Evolutionary conservation across 2,797 vertebrate genomes (phyloP).

Genomic region (Holocentrus rufus): DNA sequence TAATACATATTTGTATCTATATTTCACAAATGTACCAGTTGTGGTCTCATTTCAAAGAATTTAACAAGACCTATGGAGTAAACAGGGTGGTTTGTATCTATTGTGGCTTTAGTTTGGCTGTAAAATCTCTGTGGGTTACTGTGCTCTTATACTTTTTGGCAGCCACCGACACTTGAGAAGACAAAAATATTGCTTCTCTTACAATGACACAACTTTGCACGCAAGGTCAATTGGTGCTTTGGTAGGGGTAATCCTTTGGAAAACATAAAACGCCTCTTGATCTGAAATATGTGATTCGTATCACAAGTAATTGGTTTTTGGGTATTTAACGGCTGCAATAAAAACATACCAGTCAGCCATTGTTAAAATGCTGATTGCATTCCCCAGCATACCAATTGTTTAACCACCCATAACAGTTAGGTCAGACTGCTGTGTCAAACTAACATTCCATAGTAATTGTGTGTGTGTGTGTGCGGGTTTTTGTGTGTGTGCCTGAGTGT

Average conservation of each 20-base stretch:
- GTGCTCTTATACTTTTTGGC: not conserved
- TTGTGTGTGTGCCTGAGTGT: not conserved
- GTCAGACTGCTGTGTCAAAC: slow-evolving; percentile 5
- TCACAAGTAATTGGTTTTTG: slow-evolving; percentile 20
- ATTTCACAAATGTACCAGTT: not conserved
- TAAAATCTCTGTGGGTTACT: not conserved
- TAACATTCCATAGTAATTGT: not conserved
- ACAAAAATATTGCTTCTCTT: not conserved
- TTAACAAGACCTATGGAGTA: not conserved
- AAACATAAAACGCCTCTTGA: slow-evolving; percentile 19
- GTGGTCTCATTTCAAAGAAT: not conserved
- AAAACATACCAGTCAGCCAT: slow-evolving; percentile 23
- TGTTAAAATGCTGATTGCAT: slow-evolving; percentile 19
- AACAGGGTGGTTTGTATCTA: too few relatives aligned
- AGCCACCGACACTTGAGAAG: not conserved
- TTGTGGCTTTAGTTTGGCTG: not conserved
- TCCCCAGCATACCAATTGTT: slow-evolving; percentile 12
- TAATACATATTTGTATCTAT: not conserved
- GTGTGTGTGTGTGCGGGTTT: not conserved
- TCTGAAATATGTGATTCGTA: slow-evolving; percentile 7
- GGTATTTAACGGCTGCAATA: slow-evolving; percentile 12
- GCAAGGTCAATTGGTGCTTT: slow-evolving; percentile 17
- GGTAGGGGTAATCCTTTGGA: slow-evolving; percentile 15
- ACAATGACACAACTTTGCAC: slow-evolving; percentile 1
- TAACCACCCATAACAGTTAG: slow-evolving; percentile 13